Evolutionary conservation across 2,888 invertebrate genomes (phyloP).

Genomic region (Xiphydria camelus): DNA sequence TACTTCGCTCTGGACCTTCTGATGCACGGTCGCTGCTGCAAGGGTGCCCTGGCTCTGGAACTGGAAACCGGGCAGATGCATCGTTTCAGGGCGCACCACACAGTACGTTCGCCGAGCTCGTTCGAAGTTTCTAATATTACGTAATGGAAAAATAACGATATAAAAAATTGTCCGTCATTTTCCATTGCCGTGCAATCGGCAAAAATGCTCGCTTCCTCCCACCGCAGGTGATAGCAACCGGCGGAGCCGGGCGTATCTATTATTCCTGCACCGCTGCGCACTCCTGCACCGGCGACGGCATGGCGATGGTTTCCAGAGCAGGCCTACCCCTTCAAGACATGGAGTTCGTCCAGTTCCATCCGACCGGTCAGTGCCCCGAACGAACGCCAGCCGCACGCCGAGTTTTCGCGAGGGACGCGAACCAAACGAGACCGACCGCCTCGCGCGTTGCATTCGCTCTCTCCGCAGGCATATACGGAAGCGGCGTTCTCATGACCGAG

Average conservation of each 20-base stretch:
- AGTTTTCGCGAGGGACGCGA: too few species aligned
- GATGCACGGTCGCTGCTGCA: conserved; percentile 67
- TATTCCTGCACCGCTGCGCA: conserved; percentile 99
- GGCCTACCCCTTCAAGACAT: conserved; percentile 93
- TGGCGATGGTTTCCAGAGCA: conserved; percentile 90
- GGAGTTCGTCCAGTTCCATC: conserved; percentile 99
- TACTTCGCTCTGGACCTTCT: conserved; percentile 73
- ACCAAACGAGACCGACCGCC: too few species aligned
- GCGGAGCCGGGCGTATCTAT: conserved; percentile 61
- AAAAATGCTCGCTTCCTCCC: too few species aligned
- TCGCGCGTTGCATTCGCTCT: too few species aligned
- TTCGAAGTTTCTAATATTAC: too few species aligned
- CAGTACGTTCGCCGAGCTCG: conserved; percentile 34
- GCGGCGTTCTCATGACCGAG: conserved; percentile 97
- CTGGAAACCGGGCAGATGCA: conserved; percentile 74
- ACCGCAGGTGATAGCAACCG: conserved; percentile 46
- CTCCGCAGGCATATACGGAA: conserved; percentile 86
- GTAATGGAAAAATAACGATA: too few species aligned
- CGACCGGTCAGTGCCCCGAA: conserved; percentile 79
- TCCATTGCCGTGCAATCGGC: too few species aligned
- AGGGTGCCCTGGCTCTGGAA: conserved; percentile 68
- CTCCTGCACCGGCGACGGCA: conserved; percentile 97
- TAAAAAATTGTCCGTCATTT: too few species aligned
- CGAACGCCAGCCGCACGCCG: too few species aligned
- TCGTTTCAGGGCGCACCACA: conserved; percentile 64